These are phyloP conservation scores for Cotesia glomerata DNA, from an alignment of 1,140 invertebrate species.

Conservation along the genomic window DNA sequence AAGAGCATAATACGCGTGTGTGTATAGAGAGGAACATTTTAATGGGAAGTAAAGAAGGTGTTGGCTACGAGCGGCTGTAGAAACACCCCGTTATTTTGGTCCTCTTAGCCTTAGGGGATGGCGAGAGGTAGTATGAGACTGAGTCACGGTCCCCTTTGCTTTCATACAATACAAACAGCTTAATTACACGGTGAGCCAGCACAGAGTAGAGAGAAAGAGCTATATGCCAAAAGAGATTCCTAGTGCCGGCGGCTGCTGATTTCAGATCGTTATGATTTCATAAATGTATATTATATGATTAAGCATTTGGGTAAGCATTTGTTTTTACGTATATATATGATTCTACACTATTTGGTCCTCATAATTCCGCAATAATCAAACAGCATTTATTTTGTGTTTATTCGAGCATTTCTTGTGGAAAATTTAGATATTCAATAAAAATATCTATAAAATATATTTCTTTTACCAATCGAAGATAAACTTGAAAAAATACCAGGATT, in stretches of 20 bases:
- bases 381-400: no score
- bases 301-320: not conserved
- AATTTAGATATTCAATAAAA: no score
- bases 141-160: constrained; percentile 19
- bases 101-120: constrained; percentile 21
- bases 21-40: constrained; percentile 35
- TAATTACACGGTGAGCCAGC: constrained; percentile 47
- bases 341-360: not conserved
- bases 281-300: constrained; percentile 27
- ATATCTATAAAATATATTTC: no score
- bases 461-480: no score
- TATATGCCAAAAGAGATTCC: no score
- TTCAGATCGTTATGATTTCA: constrained; percentile 33
- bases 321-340: not conserved
- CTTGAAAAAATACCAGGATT: no score
- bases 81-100: constrained; percentile 43
- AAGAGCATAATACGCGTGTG: constrained; percentile 21
- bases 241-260: constrained; percentile 19
- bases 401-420: no score
- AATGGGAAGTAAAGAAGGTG: constrained; percentile 50
- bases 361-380: not conserved
- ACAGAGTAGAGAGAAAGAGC: not conserved
- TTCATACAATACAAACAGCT: constrained; percentile 51
- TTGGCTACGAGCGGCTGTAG: constrained; percentile 34
- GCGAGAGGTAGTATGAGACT: not conserved